Evolutionary conservation across 2,888 invertebrate species (phyloP), one percentile per base, ranked within the genome.

Genomic region (Melipona beecheii): DNA sequence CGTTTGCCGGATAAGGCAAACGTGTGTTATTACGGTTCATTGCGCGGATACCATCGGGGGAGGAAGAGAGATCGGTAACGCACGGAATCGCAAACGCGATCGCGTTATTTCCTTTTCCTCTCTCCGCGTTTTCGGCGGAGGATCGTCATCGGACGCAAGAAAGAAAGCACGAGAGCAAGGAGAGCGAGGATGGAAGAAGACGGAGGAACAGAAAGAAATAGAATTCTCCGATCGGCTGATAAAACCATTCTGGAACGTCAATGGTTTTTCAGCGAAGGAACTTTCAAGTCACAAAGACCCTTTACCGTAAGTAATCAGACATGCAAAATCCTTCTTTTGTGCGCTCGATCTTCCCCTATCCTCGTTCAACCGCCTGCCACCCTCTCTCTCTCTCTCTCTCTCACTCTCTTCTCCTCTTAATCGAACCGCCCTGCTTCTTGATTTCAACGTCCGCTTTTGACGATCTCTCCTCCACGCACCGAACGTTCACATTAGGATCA

Each of bases 301-400:
- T 90, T 79, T 85, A 79, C 85, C 80, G 81, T 86, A 86, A 90
- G 90, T 90, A 90, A 90, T 90, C 90, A 90, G 90, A 90, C 89
- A 90, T 90, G 90, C 90, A 90, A 90, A 90, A 89, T 89, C 85
- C 89, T 90, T 78, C 90, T 90, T 90, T 90, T 90, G 85, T 85
- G 36, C 84, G 60, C 81, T 73, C 83, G 54, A 78, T 78, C 82
- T 76, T 31, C 74, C 64, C 71, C 69, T 64, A 69, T 74, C 71
- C 76, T 65, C 50, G 64, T 69, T 79, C 75, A 36, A 21, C 58
- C 75, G 36, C 65, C 49, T 24, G 56, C 31, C n/a, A 50, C 36
- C 72, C 60, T 49, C 64, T 58, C 52, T 24, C 49, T 64, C 62
- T 70, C 58, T 75, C 78, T 70, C 70, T 27, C 15, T 9, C 56